Percentiles rank a stretch among this genome's conserved stretches.
phyloP scores from a whole-genome alignment of 2,888 invertebrate species.

The Pseudococcus longispinus region DNA sequence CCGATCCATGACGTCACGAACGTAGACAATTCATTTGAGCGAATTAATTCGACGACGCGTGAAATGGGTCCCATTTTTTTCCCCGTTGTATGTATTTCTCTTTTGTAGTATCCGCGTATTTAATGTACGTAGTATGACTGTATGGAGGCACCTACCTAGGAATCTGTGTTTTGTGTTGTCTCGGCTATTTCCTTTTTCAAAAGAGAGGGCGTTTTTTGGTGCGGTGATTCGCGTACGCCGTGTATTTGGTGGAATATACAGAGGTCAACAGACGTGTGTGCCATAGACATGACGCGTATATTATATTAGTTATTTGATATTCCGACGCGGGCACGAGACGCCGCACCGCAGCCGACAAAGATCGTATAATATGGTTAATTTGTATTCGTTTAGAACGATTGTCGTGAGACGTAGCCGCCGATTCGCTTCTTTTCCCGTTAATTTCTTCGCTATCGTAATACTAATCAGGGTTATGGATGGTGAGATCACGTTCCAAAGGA shows the following conservation, averaged over 20 bases:
- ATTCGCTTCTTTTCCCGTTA: background rate
- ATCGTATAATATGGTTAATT: background rate
- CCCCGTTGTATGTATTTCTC: background rate
- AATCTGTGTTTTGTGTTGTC: background rate
- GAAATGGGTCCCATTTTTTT: conserved; percentile 7
- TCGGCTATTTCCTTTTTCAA: background rate
- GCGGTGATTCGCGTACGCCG: background rate
- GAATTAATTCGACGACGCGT: conserved; percentile 40
- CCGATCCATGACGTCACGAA: conserved; percentile 29
- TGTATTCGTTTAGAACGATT: background rate
- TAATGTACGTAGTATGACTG: background rate
- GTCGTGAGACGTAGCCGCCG: background rate
- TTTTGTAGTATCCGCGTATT: background rate
- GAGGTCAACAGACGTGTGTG: conserved; percentile 15
- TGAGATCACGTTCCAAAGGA: background rate
- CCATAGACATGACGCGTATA: background rate
- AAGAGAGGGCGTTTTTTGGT: background rate
- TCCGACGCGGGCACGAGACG: background rate
- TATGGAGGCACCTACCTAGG: background rate
- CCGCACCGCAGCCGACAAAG: background rate
- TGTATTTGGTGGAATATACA: background rate
- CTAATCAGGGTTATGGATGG: background rate
- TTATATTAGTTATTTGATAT: background rate
- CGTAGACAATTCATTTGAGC: conserved; percentile 22
- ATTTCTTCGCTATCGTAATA: conserved; percentile 6